These are phyloP conservation scores for Electrona antarctica DNA, from an alignment of 2,113 vertebrate species.

Conservation along the genomic window DNA sequence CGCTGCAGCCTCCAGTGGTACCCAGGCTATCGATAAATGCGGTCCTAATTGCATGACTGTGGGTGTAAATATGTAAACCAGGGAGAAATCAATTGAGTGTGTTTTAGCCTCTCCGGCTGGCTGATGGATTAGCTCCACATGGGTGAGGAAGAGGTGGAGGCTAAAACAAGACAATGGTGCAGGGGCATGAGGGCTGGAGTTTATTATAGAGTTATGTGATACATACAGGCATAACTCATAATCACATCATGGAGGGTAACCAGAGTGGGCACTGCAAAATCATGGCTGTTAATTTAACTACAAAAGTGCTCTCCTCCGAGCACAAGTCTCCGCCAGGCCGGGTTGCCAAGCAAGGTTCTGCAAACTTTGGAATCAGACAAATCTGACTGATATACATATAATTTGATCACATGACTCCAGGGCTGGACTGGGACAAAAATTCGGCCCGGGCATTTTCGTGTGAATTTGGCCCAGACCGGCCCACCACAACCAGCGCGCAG, in stretches of 20 bases:
- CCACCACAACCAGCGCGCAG: no score
- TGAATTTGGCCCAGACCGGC: no score
- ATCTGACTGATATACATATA: no score
- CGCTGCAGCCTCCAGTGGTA: conserved; percentile 52
- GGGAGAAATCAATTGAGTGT: conserved; percentile 64
- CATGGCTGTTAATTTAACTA: no score
- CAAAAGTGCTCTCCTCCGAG: no score
- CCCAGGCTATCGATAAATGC: conserved; percentile 61
- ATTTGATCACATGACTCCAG: no score
- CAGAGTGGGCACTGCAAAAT: conserved; percentile 17
- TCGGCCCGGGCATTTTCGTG: no score
- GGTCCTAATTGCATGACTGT: conserved; percentile 65
- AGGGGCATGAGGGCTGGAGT: conserved; percentile 17
- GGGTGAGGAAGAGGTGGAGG: conserved; percentile 26
- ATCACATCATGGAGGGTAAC: conserved; percentile 65
- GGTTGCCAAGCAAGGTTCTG: no score
- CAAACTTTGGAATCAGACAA: no score
- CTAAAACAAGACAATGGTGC: conserved; percentile 31
- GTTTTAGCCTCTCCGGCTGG: conserved; percentile 53
- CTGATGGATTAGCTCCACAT: conserved; percentile 66
- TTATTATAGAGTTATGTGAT: conserved; percentile 52
- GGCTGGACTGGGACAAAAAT: no score
- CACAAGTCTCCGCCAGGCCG: no score
- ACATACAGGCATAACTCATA: conserved; percentile 46
- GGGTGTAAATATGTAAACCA: conserved; percentile 75